These are phyloP conservation scores for Gobiocypris rarus DNA, from an alignment of 2,113 vertebrate species.

Conservation along the genomic window DNA sequence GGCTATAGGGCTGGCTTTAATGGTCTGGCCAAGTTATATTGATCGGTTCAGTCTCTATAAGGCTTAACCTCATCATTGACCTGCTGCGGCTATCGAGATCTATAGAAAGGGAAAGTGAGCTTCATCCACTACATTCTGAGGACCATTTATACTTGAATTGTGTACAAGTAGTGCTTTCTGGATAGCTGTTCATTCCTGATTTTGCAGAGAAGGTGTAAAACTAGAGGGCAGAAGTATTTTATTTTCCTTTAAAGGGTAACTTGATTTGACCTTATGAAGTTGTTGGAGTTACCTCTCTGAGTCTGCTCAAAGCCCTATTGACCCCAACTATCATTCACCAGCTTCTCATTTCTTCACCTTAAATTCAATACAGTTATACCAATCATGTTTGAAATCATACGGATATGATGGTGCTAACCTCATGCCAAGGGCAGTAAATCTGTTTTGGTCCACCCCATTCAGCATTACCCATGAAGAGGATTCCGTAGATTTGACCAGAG, in stretches of 20 bases:
- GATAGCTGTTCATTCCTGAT: not conserved
- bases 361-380: conserved; percentile 12
- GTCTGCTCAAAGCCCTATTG: not conserved
- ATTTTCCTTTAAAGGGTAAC: not conserved
- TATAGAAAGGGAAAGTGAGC: conserved; percentile 34
- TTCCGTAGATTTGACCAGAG: conserved; percentile 37
- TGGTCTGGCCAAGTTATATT: conserved; percentile 36
- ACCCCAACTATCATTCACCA: not conserved
- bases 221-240: not conserved
- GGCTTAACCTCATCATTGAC: conserved; percentile 25
- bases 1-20: conserved; percentile 29
- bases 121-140: conserved; percentile 22
- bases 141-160: not conserved
- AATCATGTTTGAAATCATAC: not conserved
- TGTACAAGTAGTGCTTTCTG: not conserved
- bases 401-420: not conserved
- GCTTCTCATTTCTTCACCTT: not conserved
- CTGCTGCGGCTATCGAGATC: conserved; percentile 15
- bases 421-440: conserved; percentile 2
- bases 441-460: conserved; percentile 7
- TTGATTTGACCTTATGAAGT: not conserved
- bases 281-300: not conserved
- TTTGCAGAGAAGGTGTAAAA: not conserved
- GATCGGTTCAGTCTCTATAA: conserved; percentile 42
- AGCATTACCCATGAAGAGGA: conserved; percentile 12